Conservation (phyloP, 37 sponge, comb jelly and placozoan genomes). For the Diacarnus erythraeanus region DNA sequence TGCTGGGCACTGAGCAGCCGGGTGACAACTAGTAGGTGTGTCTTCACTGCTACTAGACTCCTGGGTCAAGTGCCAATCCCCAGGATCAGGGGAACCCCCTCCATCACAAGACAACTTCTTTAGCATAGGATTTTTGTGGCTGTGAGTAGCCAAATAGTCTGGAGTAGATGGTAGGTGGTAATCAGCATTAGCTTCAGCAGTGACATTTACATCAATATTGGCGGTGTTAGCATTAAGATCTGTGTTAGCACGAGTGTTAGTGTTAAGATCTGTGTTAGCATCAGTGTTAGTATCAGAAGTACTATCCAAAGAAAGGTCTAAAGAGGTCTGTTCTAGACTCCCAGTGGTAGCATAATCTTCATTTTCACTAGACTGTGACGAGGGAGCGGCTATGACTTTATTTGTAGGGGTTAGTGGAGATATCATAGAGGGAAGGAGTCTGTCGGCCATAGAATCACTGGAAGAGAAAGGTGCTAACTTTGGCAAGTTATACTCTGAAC, state of each 20-base stretch:
- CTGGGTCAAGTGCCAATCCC: too few species aligned
- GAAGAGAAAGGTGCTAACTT: not conserved
- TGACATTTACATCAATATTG: too few species aligned
- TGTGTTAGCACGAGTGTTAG: not conserved
- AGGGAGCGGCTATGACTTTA: not conserved
- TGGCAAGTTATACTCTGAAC: not conserved
- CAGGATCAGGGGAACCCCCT: too few species aligned
- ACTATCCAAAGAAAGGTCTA: constrained; percentile 13
- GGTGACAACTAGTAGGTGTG: not conserved
- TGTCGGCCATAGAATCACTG: not conserved
- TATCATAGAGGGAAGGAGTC: not conserved
- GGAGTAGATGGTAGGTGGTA: too few species aligned
- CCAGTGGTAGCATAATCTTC: not conserved
- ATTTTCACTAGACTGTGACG: not conserved
- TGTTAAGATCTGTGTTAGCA: not conserved
- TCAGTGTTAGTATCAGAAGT: not conserved
- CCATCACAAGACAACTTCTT: too few species aligned
- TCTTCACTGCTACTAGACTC: not conserved
- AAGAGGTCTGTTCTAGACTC: constrained; percentile 28
- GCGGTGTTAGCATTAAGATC: not conserved
- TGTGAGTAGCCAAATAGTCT: too few species aligned
- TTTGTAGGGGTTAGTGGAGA: not conserved
- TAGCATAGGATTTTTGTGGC: too few species aligned
- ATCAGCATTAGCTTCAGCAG: too few species aligned
- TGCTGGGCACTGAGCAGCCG: too few species aligned